These are phyloP conservation scores for Eremobia ochroleuca DNA, from an alignment of 2,888 invertebrate species.

Conservation along the genomic window DNA sequence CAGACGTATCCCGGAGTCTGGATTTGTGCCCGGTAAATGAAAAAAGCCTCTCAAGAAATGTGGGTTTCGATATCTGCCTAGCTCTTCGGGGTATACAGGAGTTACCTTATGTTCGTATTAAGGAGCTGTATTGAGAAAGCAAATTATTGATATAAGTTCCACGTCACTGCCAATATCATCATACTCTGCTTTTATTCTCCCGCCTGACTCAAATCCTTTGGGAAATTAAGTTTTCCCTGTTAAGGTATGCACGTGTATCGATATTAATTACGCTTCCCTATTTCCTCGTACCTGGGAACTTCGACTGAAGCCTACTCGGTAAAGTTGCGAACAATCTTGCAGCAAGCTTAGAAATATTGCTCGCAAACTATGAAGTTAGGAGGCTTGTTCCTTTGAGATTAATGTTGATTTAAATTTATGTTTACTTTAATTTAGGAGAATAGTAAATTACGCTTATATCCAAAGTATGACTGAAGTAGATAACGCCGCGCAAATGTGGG, in stretches of 20 bases:
- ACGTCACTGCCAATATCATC: not conserved
- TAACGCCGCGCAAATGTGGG: not conserved
- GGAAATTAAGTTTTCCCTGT: constrained; percentile 34
- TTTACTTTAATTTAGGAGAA: not conserved
- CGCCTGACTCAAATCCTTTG: not conserved
- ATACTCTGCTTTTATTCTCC: not conserved
- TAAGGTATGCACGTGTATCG: constrained; percentile 14
- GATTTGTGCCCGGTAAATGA: not conserved
- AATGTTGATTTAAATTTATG: not conserved
- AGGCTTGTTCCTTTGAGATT: constrained; percentile 12
- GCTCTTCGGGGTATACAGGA: not conserved
- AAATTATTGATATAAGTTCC: not conserved
- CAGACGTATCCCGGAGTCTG: too few relatives aligned
- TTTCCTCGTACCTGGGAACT: constrained; percentile 14
- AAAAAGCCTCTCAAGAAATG: not conserved
- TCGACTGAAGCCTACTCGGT: not conserved
- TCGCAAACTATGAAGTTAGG: constrained; percentile 22
- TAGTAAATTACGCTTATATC: not conserved
- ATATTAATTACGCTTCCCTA: constrained; percentile 24
- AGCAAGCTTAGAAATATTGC: constrained; percentile 23
- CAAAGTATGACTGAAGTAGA: not conserved
- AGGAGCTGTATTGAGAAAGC: not conserved
- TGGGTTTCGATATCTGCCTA: not conserved
- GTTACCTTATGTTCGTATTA: not conserved
- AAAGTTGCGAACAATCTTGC: not conserved